A percentile compares a stretch with the other conserved stretches of the same genome.
Conservation (phyloP, 1,140 invertebrate species). For the Macrosteles quadrilineatus region DNA sequence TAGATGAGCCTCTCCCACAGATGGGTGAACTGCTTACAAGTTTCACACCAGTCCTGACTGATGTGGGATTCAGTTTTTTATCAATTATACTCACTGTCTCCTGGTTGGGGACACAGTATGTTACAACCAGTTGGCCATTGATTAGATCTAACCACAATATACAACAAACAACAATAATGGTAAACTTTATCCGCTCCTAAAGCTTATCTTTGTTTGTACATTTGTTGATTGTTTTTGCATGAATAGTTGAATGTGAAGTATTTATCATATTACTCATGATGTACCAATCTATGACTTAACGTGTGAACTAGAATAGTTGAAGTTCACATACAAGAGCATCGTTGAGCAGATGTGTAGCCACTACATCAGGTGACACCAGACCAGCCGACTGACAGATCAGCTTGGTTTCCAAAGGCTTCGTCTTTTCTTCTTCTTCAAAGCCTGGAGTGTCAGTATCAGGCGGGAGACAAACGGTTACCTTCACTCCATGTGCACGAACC, state of each 20-base stretch:
- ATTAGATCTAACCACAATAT: no score
- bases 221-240: no score
- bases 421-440: conserved; percentile 80
- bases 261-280: no score
- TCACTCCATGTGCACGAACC: conserved; percentile 76
- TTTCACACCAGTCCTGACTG: neutral
- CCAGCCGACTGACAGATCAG: conserved; percentile 82
- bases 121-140: no score
- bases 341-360: conserved; percentile 76
- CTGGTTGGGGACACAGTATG: no score
- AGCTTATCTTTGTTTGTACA: no score
- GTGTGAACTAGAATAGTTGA: neutral
- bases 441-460: conserved; percentile 98
- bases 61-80: no score
- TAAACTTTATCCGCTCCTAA: no score
- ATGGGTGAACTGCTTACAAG: neutral
- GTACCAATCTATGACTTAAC: neutral
- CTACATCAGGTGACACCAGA: conserved; percentile 72
- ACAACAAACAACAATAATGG: no score
- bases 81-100: no score
- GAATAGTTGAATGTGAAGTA: no score
- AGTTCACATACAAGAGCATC: conserved; percentile 76
- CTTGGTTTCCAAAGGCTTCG: conserved; percentile 87
- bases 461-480: conserved; percentile 85
- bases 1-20: neutral